Evolutionary conservation across 2,113 vertebrate species (phyloP), one percentile per base, ranked within the genome.

Genomic region (Zootoca vivipara): DNA sequence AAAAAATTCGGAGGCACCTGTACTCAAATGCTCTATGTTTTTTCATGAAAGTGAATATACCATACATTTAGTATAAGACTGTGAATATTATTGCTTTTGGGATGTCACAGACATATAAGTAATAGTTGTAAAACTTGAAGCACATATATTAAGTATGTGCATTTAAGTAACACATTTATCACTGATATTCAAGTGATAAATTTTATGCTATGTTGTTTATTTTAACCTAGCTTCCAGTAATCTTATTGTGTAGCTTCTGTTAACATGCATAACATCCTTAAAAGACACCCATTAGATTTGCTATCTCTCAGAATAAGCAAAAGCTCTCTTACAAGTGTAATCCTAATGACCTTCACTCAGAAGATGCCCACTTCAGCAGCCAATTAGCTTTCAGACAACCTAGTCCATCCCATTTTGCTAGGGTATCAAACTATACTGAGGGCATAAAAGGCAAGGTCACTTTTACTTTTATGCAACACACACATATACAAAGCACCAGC

Each of bases 391-490:
- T 65, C n/a, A 80, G 33, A 4, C 7, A 4, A 35, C 20, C 78
- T 86, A 7, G 77, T 58, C 33, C 24, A 30, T 58, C 64, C 28
- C 5, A 35, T 70, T 67, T 52, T 79, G 40, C 52, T 72, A 56
- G 65, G 73, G 72, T 70, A 70, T 38, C 77, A 70, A 56, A 18
- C 30, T 67, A 65, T 58, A 52, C 15, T 72, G 30, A 87, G 30
- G 91, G 80, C 3, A 72, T 35, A 52, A n/a, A 22, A 6, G 3
- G 2, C 28, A 82, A 26, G 52, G 86, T 42, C 20, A 38, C 86
- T 83, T 86, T 64, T 67, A 22, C 72, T 85, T 83, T 90, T 84
- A 72, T 77, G 52, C 9, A 46, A 83, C 78, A 38, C 6, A 26
- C 22, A 33, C 20, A 20, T 24, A n/a, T 7, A 56, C 33, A 69